These are phyloP conservation scores for Montipora sp. DNA, from an alignment of 64 coral and sea anemone genomes.

Conservation along the genomic window DNA sequence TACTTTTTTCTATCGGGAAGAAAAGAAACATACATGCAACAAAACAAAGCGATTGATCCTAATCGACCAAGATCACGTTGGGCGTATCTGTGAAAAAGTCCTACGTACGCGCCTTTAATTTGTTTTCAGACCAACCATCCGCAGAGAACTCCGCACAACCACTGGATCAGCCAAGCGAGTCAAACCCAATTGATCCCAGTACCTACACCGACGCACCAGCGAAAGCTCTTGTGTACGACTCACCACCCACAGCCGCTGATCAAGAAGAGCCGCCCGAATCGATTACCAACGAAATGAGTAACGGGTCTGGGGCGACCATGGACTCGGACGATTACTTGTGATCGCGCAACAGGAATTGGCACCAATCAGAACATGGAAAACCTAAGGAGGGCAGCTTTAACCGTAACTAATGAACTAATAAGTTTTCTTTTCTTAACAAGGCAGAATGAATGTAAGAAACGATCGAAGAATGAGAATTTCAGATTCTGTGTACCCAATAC, in stretches of 20 bases:
- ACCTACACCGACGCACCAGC: neutral
- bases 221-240: slow-evolving; percentile 11
- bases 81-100: too few relatives aligned
- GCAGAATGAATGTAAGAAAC: neutral
- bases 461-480: neutral
- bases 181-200: slow-evolving; percentile 35
- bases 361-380: neutral
- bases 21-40: too few relatives aligned
- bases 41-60: too few relatives aligned
- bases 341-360: neutral
- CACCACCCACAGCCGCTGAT: slow-evolving; percentile 39
- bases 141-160: neutral
- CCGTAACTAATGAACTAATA: slow-evolving; percentile 14
- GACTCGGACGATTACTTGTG: slow-evolving; percentile 21
- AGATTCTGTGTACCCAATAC: neutral
- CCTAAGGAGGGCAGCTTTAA: slow-evolving; percentile 12
- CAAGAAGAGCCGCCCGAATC: slow-evolving; percentile 9
- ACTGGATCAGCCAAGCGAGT: neutral
- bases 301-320: slow-evolving; percentile 14
- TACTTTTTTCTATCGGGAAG: too few relatives aligned
- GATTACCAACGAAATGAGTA: slow-evolving; percentile 38
- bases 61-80: too few relatives aligned
- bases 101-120: neutral
- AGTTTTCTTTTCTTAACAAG: neutral
- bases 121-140: slow-evolving; percentile 15